Evolutionary conservation across 2,797 vertebrate genomes (phyloP).

Genomic region (Adelosebastes latens): DNA sequence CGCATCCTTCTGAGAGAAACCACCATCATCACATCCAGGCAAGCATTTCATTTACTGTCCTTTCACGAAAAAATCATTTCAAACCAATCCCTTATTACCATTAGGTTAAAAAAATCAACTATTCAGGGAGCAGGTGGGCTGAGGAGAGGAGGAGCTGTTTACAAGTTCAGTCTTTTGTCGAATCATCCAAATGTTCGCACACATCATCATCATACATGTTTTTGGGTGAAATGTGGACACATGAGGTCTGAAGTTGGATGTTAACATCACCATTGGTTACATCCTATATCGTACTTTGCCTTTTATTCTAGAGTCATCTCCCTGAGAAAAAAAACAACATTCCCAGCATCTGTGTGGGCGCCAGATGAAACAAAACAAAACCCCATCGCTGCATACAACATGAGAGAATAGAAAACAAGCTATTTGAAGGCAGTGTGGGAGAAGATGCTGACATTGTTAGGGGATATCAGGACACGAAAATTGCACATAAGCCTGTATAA

Average conservation of each 20-base stretch:
- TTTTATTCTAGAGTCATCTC: slow-evolving; percentile 11
- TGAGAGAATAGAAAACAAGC: not conserved
- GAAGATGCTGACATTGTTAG: not conserved
- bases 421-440: not conserved
- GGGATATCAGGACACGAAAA: not conserved
- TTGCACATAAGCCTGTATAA: not conserved
- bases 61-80: not conserved
- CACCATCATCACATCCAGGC: slow-evolving; percentile 53
- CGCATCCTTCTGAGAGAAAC: slow-evolving; percentile 38
- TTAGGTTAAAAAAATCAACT: not conserved
- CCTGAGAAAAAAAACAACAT: slow-evolving; percentile 20
- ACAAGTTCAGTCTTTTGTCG: slow-evolving; percentile 41
- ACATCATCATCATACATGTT: not conserved
- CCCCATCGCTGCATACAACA: not conserved
- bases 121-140: slow-evolving; percentile 3
- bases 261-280: slow-evolving; percentile 10
- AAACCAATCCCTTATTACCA: not conserved
- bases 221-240: not conserved
- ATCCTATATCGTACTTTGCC: not conserved
- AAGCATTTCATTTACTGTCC: slow-evolving; percentile 12
- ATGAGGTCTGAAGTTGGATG: not conserved
- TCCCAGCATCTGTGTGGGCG: slow-evolving; percentile 14
- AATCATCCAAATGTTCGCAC: not conserved
- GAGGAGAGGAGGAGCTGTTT: slow-evolving; percentile 34
- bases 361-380: slow-evolving; percentile 41